Evolutionary conservation across 2,113 vertebrate species (phyloP), one percentile per base, ranked within the genome.

Genomic region (Phyllostomus hastatus): DNA sequence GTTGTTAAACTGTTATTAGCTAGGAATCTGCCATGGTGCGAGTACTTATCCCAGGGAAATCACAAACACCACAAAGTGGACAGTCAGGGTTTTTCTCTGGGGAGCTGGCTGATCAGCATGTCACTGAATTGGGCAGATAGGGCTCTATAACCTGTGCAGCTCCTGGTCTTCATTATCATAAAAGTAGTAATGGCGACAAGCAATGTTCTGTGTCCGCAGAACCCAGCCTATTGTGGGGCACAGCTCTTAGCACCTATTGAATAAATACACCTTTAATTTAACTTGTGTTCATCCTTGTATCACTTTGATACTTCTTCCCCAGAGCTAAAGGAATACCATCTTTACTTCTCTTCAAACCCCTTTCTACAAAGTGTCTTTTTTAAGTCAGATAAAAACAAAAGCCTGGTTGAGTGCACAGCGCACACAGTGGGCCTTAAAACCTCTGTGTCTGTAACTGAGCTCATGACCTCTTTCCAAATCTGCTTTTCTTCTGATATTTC

Each of bases 311-410:
- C 46, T 96, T 90, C 19, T 82, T 35, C 10, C 22, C 59, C 72
- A 72, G 38, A 78, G 86, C 59, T 87, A 76, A 82, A 70, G 57
- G 50, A 94, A 8, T 48, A 16, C 38, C 54, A 92, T 78, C 10
- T 50, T 90, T 59, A 76, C 10, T 59, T 82, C 16, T 90, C 54
- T 82, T 86, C 19, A 81, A 76, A 87, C 76, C 35, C 35, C 15
- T 78, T 35, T 64, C 82, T 90, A 78, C 52, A 83, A 72, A 48
- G 15, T 83, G 1, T 78, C 50, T 76, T 90, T 86, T 93, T 26
- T 59, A 95, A 92, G 86, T 67, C 66, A 95, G 73, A 33, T 80
- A 86, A 85, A 90, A 86, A 61, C 46, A 64, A 87, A 80, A 92
- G 31, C 41, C 67, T 76, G 31, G 31, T 66, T 81, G 26, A 69